Percentiles rank a stretch among this genome's conserved stretches.
Evolutionary conservation across 2,113 vertebrate species (phyloP).

Genomic region (Polyodon spathula): DNA sequence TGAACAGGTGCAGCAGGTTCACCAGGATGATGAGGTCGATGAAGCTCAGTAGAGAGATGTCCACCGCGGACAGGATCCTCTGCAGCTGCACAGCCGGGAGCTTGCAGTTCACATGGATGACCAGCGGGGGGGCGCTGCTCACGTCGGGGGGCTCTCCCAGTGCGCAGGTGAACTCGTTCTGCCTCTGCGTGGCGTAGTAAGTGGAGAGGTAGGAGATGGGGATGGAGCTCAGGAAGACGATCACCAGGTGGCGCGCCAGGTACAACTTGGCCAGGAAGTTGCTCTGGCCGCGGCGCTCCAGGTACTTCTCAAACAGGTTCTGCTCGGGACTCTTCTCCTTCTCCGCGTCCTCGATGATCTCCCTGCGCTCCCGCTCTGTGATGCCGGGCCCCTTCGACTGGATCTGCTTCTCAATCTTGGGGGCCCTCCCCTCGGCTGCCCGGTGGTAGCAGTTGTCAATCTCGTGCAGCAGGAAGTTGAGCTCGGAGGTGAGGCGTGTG

Average conservation of each 20-base stretch:
- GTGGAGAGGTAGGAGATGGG: slow-evolving; percentile 91
- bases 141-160: too few relatives aligned
- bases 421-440: slow-evolving; percentile 89
- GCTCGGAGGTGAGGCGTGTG: slow-evolving; percentile 93
- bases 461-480: slow-evolving; percentile 98
- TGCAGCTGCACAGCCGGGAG: slow-evolving; percentile 92
- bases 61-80: slow-evolving; percentile 88
- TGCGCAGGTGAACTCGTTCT: slow-evolving; percentile 97
- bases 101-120: slow-evolving; percentile 86
- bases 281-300: slow-evolving; percentile 89
- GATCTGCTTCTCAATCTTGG: slow-evolving; percentile 98
- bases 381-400: slow-evolving; percentile 95
- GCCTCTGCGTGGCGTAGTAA: slow-evolving; percentile 89
- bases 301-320: slow-evolving; percentile 96
- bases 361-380: slow-evolving; percentile 81
- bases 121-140: slow-evolving; percentile 64
- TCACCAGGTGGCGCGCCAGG: slow-evolving; percentile 82
- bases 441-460: slow-evolving; percentile 98
- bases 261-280: slow-evolving; percentile 96
- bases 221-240: slow-evolving; percentile 90
- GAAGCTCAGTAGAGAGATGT: slow-evolving; percentile 81
- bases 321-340: slow-evolving; percentile 98
- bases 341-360: slow-evolving; percentile 97
- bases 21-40: slow-evolving; percentile 93
- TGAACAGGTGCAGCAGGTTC: slow-evolving; percentile 91